Evolutionary conservation across 2,113 vertebrate species (phyloP).

Genomic region (human): GRCh38 chr3:78284001-78284500

Average conservation of each 20-base stretch:
- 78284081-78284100: background rate
- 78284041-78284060: background rate
- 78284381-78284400: background rate
- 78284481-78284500: background rate
- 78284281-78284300: background rate
- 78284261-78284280: background rate
- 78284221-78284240: background rate
- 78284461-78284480: background rate
- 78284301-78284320: background rate
- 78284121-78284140: background rate
- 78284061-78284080: background rate
- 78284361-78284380: background rate
- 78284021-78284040: background rate
- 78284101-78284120: background rate
- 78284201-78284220: background rate
- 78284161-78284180: background rate
- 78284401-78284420: background rate
- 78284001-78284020: background rate
- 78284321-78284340: background rate
- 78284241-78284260: background rate
- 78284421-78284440: background rate
- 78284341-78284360: background rate
- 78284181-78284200: background rate
- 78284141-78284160: background rate
- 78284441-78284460: background rate